phyloP scores from a whole-genome alignment of 2,113 vertebrate genomes.

The Takifugu bimaculatus region DNA sequence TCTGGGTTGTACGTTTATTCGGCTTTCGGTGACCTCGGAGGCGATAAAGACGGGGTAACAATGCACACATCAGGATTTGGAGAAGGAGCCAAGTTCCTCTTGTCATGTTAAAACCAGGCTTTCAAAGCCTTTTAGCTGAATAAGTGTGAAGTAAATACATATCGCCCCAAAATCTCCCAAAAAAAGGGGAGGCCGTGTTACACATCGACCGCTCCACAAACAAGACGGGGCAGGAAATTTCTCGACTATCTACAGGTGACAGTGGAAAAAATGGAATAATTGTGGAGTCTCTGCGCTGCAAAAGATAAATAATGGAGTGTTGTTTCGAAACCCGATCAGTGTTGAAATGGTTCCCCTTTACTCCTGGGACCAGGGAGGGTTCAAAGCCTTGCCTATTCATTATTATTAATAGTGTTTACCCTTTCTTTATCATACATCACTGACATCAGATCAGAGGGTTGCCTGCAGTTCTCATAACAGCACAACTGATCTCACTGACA shows the following conservation, averaged over 20 bases:
- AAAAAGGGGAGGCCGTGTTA: neutral
- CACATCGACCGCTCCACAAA: neutral
- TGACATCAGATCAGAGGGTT: neutral
- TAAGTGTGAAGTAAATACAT: neutral
- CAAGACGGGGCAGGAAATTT: neutral
- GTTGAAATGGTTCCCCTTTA: neutral
- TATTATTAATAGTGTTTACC: neutral
- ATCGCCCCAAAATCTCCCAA: neutral
- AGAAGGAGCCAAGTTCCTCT: conserved; percentile 3
- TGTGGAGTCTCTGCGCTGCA: too few species aligned
- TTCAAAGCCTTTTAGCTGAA: neutral
- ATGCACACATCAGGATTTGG: conserved; percentile 2
- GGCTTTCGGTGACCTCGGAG: conserved; percentile 25
- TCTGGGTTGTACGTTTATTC: conserved; percentile 33
- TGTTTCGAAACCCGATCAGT: neutral
- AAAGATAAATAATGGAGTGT: too few species aligned
- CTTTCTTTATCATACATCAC: neutral
- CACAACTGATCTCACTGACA: too few species aligned
- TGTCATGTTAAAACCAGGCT: conserved; percentile 7
- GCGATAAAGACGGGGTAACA: conserved; percentile 8
- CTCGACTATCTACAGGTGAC: neutral
- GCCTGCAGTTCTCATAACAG: neutral
- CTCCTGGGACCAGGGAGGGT: neutral
- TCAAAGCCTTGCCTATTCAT: neutral
- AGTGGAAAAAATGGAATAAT: too few species aligned